phyloP scores from a whole-genome alignment of 2,797 vertebrate genomes.

The Coendou prehensilis region DNA sequence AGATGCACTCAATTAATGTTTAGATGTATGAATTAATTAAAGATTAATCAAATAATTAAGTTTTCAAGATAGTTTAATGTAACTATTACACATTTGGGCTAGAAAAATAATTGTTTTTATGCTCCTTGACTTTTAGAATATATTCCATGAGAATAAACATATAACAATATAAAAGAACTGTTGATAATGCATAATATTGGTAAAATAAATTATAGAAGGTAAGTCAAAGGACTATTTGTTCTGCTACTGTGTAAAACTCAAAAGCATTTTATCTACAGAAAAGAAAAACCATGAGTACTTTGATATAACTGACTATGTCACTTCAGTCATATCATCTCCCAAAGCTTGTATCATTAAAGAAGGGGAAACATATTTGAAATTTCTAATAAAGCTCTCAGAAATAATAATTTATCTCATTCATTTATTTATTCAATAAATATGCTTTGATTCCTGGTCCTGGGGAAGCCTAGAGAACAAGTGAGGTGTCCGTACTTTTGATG shows the following conservation, averaged over 20 bases:
- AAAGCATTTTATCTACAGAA: slow-evolving; percentile 49
- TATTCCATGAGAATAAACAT: slow-evolving; percentile 45
- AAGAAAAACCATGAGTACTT: slow-evolving; percentile 47
- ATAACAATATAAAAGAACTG: slow-evolving; percentile 59
- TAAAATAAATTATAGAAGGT: slow-evolving; percentile 63
- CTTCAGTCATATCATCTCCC: slow-evolving; percentile 53
- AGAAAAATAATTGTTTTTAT: slow-evolving; percentile 71
- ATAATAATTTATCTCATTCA: not conserved
- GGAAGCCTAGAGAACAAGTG: not conserved
- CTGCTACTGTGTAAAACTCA: slow-evolving; percentile 37
- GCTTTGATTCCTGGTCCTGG: not conserved
- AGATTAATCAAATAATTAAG: slow-evolving; percentile 49
- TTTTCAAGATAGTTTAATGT: slow-evolving; percentile 16
- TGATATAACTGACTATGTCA: slow-evolving; percentile 36
- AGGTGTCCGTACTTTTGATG: not conserved
- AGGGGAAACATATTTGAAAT: not conserved
- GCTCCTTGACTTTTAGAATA: slow-evolving; percentile 59
- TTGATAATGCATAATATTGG: slow-evolving; percentile 67
- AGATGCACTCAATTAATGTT: slow-evolving; percentile 38
- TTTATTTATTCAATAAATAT: not conserved
- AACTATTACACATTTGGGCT: slow-evolving; percentile 40
- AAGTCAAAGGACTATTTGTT: slow-evolving; percentile 64
- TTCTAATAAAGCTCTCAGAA: slow-evolving; percentile 38
- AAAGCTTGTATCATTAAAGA: not conserved
- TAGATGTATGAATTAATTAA: slow-evolving; percentile 56